These are phyloP conservation scores for Sporophila hypoxantha DNA, from an alignment of 2,113 vertebrate genomes.

Conservation along the genomic window DNA sequence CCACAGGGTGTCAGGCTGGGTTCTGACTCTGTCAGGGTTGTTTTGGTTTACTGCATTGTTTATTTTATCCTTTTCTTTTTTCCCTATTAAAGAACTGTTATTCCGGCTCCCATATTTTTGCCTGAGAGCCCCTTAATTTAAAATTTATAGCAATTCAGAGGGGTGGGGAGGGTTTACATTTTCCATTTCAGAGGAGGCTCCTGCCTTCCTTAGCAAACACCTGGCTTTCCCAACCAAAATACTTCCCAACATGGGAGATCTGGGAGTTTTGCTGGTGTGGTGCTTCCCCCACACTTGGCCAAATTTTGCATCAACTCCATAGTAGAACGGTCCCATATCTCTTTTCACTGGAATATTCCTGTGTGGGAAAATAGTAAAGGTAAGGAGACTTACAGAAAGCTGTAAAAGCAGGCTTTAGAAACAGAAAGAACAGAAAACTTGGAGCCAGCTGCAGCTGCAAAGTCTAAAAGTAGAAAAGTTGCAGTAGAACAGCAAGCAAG, in stretches of 20 bases:
- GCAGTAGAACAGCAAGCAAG: background rate
- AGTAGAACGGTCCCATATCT: rapidly evolving
- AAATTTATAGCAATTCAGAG: too few relatives aligned
- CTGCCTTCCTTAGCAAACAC: too few relatives aligned
- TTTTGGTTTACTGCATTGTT: too few relatives aligned
- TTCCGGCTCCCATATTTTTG: too few relatives aligned
- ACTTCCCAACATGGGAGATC: background rate
- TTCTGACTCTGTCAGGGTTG: too few relatives aligned
- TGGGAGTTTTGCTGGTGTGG: rapidly evolving
- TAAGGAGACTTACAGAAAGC: background rate
- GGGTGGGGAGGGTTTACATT: too few relatives aligned
- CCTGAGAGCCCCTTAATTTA: too few relatives aligned
- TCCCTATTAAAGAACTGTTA: too few relatives aligned
- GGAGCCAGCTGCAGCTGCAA: background rate
- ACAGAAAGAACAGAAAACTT: background rate
- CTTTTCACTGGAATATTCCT: background rate
- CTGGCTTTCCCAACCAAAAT: too few relatives aligned
- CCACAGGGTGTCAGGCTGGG: too few relatives aligned
- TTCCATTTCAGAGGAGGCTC: too few relatives aligned
- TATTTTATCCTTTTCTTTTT: too few relatives aligned
- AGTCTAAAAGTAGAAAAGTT: background rate
- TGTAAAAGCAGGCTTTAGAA: background rate
- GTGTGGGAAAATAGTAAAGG: background rate
- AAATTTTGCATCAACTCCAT: rapidly evolving
- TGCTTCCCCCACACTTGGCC: rapidly evolving